These are phyloP conservation scores for Poecilia gillii DNA, from an alignment of 2,797 vertebrate genomes.

Conservation along the genomic window DNA sequence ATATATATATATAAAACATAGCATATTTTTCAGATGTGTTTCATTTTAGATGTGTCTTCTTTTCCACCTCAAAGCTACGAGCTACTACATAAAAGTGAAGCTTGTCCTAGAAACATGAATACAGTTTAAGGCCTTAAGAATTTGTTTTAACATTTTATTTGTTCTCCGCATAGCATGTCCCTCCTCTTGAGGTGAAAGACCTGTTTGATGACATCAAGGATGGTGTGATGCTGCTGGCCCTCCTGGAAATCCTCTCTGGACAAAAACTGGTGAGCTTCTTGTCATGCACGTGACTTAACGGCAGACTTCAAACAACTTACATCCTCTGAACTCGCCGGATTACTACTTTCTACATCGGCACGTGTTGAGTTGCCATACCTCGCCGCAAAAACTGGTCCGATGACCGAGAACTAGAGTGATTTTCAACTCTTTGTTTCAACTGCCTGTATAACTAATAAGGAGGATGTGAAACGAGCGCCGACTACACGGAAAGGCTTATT, in stretches of 20 bases:
- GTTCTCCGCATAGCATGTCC: conserved; percentile 80
- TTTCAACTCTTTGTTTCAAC: conserved; percentile 15
- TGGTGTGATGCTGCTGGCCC: conserved; percentile 91
- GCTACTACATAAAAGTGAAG: neutral
- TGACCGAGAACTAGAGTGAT: conserved; percentile 13
- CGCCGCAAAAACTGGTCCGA: conserved; percentile 9
- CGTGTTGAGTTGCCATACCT: conserved; percentile 11
- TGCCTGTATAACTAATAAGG: conserved; percentile 14
- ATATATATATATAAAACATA: too few relatives aligned
- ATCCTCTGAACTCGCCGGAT: conserved; percentile 41
- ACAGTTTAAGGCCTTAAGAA: neutral
- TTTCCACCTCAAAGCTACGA: neutral
- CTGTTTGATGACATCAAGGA: conserved; percentile 99
- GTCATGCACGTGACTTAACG: conserved; percentile 51
- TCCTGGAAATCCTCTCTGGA: conserved; percentile 95
- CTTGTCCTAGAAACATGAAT: neutral
- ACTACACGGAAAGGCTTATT: conserved; percentile 53
- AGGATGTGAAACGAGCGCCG: conserved; percentile 40
- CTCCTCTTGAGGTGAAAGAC: conserved; percentile 90
- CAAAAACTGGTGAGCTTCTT: conserved; percentile 91
- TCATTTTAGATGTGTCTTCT: neutral
- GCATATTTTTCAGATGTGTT: neutral
- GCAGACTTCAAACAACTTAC: conserved; percentile 42
- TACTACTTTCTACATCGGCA: conserved; percentile 24
- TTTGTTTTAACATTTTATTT: neutral